Evolutionary conservation across 2,888 invertebrate species (phyloP), one percentile per base, ranked within the genome.

Genomic region (Coelopa pilipes): DNA sequence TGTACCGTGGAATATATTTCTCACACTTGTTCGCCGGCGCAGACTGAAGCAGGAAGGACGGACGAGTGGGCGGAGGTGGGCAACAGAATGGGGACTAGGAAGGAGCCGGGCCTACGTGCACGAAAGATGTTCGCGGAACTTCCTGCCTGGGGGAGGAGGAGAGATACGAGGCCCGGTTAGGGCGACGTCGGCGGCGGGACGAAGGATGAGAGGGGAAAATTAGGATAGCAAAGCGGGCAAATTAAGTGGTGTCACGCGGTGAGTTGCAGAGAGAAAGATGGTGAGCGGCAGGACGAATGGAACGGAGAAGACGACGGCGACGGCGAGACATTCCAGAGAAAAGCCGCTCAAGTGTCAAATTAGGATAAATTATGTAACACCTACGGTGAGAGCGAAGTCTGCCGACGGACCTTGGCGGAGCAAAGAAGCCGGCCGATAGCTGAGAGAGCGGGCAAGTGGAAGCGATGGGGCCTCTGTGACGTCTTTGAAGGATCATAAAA

Each of bases 331-430:
- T 66, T 34, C 12, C 34, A n/a, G 45, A 45, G 57, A 72, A 45
- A 68, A 69, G 78, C 76, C 79, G 79, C 80, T 81, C 79, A 81
- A 81, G 80, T 85, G 83, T 81, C 82, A 83, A 85, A 84, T 84
- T 85, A 84, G 83, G 83, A 83, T 84, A 84, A 82, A 85, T 83
- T 83, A 83, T 82, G 82, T 84, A 81, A 82, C 82, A 83, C 80
- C 34, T 34, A 34, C 34, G 34, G 34, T 34, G 34, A 34, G 34
- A 34, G 34, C 2, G 34, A 34, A 34, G 34, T 34, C 34, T 34
- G 34, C 34, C 34, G 7, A 34, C 34, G 34, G 34, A 34, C 34
- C 34, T 7, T 34, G 4, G 7, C 4, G 34, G 7, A 34, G 34
- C 2, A 7, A 59, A 59, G 19, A 59, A 19, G 11, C n/a, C 19